Conservation (phyloP, 2,888 invertebrate genomes). For the Sesia bembeciformis region DNA sequence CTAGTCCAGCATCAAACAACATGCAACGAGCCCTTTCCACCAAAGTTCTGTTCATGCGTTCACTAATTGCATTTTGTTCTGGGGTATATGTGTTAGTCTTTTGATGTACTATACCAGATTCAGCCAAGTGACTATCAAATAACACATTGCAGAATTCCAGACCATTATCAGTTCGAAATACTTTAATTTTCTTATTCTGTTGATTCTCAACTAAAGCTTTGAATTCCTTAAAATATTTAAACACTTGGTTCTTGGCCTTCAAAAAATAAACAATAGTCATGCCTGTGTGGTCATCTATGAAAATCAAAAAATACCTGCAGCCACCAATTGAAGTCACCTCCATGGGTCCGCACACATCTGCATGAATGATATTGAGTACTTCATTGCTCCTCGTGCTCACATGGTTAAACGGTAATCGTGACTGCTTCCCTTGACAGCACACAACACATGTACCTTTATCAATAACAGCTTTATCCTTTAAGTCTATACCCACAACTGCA, state of each 20-base stretch:
- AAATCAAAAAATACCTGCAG: slow-evolving; percentile 12
- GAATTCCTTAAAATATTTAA: not conserved
- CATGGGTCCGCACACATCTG: slow-evolving; percentile 4
- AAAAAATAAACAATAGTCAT: not conserved
- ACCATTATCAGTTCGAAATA: slow-evolving; percentile 1
- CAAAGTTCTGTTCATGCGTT: slow-evolving; percentile 4
- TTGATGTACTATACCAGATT: no score
- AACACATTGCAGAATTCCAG: slow-evolving; percentile 1
- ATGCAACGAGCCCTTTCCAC: slow-evolving; percentile 7
- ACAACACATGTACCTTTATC: slow-evolving; percentile 2
- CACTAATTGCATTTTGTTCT: slow-evolving; percentile 7
- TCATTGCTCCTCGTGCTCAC: not conserved
- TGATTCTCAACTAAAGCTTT: no score
- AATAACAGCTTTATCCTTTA: slow-evolving; percentile 1
- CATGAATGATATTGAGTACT: not conserved
- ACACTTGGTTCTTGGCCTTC: not conserved
- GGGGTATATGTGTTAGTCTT: slow-evolving; percentile 3
- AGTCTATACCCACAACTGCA: slow-evolving; percentile 7
- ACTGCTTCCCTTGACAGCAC: slow-evolving; percentile 4
- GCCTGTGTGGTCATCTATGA: slow-evolving; percentile 15
- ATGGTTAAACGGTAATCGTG: slow-evolving; percentile 1
- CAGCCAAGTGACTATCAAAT: no score
- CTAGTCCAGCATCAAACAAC: slow-evolving; percentile 5
- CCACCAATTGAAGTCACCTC: no score
- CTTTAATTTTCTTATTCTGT: no score